Evolutionary conservation across 2,113 vertebrate genomes (phyloP).

Genomic region (Chrysemys picta): DNA sequence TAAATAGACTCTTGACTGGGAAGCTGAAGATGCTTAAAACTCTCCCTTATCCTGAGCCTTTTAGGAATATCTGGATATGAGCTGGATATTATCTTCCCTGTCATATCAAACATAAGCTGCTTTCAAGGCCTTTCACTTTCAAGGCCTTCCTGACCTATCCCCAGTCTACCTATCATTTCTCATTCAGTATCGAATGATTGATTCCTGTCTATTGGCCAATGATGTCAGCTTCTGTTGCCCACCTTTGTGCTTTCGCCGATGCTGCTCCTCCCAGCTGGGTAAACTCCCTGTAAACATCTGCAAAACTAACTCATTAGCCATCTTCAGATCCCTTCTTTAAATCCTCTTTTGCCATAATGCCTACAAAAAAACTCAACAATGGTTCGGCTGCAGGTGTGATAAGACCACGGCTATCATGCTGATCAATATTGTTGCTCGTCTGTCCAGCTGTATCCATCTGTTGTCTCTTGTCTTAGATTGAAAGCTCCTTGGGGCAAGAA

Average conservation of each 20-base stretch:
- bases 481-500: too few relatives aligned
- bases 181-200: neutral
- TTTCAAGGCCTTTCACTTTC: neutral
- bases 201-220: neutral
- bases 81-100: neutral
- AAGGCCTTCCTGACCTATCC: neutral
- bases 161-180: neutral
- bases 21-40: fast-evolving
- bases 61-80: neutral
- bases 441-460: neutral
- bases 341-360: neutral
- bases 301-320: neutral
- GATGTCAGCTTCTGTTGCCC: neutral
- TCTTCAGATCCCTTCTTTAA: neutral
- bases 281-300: neutral
- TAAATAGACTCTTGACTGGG: fast-evolving
- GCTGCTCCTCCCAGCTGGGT: neutral
- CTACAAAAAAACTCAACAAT: neutral
- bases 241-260: neutral
- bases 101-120: neutral
- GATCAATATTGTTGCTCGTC: neutral
- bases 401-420: neutral
- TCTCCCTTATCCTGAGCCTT: neutral
- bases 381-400: neutral
- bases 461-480: neutral